Base-by-base conservation (phyloP, 2,888 invertebrate genomes). In the Drosophila melanosoma region DNA sequence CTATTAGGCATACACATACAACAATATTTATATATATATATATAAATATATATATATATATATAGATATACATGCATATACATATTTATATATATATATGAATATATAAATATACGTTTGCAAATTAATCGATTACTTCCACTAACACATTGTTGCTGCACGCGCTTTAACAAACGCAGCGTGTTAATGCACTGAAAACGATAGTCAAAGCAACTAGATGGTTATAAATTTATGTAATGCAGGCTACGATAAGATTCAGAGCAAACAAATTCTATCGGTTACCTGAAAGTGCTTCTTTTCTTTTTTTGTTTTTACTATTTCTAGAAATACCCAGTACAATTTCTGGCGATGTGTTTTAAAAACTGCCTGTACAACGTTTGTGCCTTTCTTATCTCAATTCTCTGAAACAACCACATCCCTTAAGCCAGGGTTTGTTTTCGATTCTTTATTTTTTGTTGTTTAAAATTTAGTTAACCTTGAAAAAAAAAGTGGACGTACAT, bases 401-500 rank as follows among this genome's bases (percentile, higher is more conserved):
- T 64, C 15, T 36, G 64, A 59, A 79, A 42, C 38, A 38, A 53
- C 12, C 40, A 65, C 68, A 57, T 33, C 49, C 26, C n/a, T 38
- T 54, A 7, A 60, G 38, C 38, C 64, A 49, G 60, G 61, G 54
- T 65, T 45, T 58, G 57, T 29, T 49, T 52, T 66, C 20, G 7
- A 20, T 15, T 2, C 20, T 20, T 8, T 20, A 7, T 38, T 38
- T 38, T 38, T 38, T 38, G 17, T 38, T 38, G 15, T 38, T 53
- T 20, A 26, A 15, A 54, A 48, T 57, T 26, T 7, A 56, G 20
- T 32, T 74, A 85, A 79, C 90, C 86, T 90, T 85, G 83, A 82
- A 72, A 61, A 57, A 23, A 48, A 17, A 57, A 26, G 52, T 63
- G 49, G 48, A 56, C 49, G 51, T 38, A 57, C 45, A 5, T 59